These are phyloP conservation scores for Conus canariensis DNA, from an alignment of 2,888 invertebrate species.

Conservation along the genomic window DNA sequence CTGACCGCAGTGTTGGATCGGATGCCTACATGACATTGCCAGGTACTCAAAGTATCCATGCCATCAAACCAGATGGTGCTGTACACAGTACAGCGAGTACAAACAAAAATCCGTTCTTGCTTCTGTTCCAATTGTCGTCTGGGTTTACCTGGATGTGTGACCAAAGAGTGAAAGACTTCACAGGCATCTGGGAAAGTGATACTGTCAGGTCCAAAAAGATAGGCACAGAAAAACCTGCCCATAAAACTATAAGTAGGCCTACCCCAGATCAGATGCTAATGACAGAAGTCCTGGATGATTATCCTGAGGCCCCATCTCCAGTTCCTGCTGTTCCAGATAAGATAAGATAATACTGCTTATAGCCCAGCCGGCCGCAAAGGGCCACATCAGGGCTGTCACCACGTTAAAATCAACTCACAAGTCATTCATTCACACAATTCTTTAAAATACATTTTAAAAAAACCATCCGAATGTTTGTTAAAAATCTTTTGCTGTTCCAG, in stretches of 20 bases:
- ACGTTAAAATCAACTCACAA: too few species aligned
- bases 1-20: background rate
- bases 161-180: background rate
- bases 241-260: background rate
- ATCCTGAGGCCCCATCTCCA: background rate
- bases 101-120: background rate
- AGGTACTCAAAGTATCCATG: slow-evolving; percentile 5
- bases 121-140: background rate
- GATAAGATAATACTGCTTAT: too few species aligned
- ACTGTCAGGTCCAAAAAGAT: background rate
- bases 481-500: too few species aligned
- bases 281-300: background rate
- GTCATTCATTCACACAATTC: too few species aligned
- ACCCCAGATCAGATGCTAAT: background rate
- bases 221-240: background rate
- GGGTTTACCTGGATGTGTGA: background rate
- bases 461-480: too few species aligned
- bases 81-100: background rate
- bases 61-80: background rate
- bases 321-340: too few species aligned
- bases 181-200: background rate
- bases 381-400: too few species aligned
- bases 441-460: too few species aligned
- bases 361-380: too few species aligned
- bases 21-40: slow-evolving; percentile 14